These are phyloP conservation scores for Hirtodrosophila alboralis DNA, from an alignment of 2,888 invertebrate genomes.

Conservation along the genomic window DNA sequence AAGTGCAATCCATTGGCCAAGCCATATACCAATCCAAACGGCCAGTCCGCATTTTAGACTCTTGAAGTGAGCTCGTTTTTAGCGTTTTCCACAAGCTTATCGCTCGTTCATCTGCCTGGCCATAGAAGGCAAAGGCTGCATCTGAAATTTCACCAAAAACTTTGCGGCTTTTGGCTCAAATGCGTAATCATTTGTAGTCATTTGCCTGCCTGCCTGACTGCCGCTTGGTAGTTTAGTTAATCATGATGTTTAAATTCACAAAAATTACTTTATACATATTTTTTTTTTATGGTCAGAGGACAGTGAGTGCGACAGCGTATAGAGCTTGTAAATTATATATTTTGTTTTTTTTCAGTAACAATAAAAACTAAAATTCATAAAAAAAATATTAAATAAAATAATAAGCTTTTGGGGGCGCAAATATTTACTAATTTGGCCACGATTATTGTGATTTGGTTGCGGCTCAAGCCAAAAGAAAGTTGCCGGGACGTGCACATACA, in stretches of 20 bases:
- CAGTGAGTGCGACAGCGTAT: slow-evolving; percentile 4
- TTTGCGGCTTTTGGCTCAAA: slow-evolving; percentile 51
- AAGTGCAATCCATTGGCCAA: slow-evolving; percentile 59
- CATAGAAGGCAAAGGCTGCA: slow-evolving; percentile 43
- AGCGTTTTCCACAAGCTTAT: slow-evolving; percentile 62
- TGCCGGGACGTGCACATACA: slow-evolving; percentile 38
- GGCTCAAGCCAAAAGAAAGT: slow-evolving; percentile 64
- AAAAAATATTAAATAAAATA: slow-evolving; percentile 59
- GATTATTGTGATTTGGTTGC: slow-evolving; percentile 77
- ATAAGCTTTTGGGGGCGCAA: slow-evolving; percentile 73
- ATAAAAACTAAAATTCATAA: slow-evolving; percentile 30
- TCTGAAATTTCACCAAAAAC: slow-evolving; percentile 60
- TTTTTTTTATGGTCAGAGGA: slow-evolving; percentile 48
- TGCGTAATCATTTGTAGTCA: slow-evolving; percentile 77
- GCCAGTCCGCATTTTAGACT: slow-evolving; percentile 40
- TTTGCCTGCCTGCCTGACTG: slow-evolving; percentile 54
- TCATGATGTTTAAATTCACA: slow-evolving; percentile 72
- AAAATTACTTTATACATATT: slow-evolving; percentile 75
- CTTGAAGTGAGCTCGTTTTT: slow-evolving; percentile 70
- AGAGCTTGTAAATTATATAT: slow-evolving; percentile 8
- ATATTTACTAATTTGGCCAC: slow-evolving; percentile 82
- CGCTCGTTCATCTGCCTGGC: slow-evolving; percentile 48
- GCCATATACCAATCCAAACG: slow-evolving; percentile 30
- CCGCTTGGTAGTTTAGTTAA: slow-evolving; percentile 63
- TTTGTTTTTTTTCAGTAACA: slow-evolving; percentile 7